Evolutionary conservation across 1,140 invertebrate species (phyloP).

Genomic region (Anadara kagoshimensis): DNA sequence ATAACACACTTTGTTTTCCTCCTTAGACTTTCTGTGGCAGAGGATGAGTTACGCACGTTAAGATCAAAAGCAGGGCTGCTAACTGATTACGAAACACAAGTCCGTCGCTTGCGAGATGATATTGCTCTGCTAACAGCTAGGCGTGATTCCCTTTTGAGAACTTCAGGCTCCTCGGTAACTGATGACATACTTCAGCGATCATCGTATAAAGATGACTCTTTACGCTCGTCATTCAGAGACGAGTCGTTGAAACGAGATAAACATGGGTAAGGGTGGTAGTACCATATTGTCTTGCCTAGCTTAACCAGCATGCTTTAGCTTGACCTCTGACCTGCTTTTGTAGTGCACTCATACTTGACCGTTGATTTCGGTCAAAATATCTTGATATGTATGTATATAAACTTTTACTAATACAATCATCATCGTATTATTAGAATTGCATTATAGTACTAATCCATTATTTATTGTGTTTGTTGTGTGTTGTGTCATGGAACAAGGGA

Average conservation of each 20-base stretch:
- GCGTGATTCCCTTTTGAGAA: slow-evolving; percentile 51
- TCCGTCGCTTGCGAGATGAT: slow-evolving; percentile 68
- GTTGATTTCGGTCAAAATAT: no score
- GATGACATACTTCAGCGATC: slow-evolving; percentile 36
- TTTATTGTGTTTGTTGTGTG: no score
- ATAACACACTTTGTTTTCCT: slow-evolving; percentile 23
- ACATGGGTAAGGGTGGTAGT: no score
- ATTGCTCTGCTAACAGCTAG: slow-evolving; percentile 65
- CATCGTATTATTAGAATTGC: no score
- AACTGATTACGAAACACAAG: slow-evolving; percentile 69
- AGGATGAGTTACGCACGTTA: slow-evolving; percentile 65
- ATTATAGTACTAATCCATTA: no score
- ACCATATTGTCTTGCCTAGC: slow-evolving; percentile 11
- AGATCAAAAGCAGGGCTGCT: slow-evolving; percentile 64
- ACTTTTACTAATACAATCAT: no score
- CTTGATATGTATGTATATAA: no score
- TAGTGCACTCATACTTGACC: no score
- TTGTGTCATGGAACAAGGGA: no score
- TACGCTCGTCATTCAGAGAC: background rate
- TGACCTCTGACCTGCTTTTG: no score
- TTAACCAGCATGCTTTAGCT: background rate
- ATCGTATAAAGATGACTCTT: slow-evolving; percentile 21
- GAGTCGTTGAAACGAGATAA: no score
- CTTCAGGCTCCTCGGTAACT: slow-evolving; percentile 29
- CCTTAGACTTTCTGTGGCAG: slow-evolving; percentile 61